Evolutionary conservation across 2,113 vertebrate genomes (phyloP).

Genomic region (Marmota flaviventris): DNA sequence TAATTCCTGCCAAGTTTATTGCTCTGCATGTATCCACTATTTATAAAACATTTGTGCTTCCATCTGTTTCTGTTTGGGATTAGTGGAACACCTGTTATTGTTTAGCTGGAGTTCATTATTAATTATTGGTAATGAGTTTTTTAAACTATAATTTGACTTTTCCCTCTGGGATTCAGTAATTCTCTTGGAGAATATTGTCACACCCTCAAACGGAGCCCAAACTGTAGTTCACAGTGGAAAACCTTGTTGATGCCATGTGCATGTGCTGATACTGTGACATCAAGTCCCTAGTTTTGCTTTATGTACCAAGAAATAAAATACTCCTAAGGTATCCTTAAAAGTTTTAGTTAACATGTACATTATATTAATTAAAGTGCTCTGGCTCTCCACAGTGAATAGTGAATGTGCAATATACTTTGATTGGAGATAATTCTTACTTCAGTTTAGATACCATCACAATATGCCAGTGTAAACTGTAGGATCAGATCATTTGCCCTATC

Average conservation of each 20-base stretch:
- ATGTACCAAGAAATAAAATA: neutral
- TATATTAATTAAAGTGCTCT: neutral
- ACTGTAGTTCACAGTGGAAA: neutral
- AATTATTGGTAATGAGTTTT: constrained; percentile 80
- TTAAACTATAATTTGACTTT: constrained; percentile 69
- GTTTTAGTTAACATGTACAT: neutral
- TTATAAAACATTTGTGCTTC: constrained; percentile 76
- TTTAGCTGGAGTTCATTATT: constrained; percentile 75
- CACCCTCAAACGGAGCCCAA: constrained; percentile 3
- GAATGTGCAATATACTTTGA: neutral
- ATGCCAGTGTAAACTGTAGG: too few relatives aligned
- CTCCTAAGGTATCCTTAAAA: neutral
- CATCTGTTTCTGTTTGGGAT: constrained; percentile 77
- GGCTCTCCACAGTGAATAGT: neutral
- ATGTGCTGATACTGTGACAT: neutral
- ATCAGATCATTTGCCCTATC: too few relatives aligned
- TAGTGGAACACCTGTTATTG: constrained; percentile 79
- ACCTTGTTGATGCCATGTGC: neutral
- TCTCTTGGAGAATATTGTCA: constrained; percentile 40
- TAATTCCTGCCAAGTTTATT: constrained; percentile 61
- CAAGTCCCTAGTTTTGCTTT: neutral
- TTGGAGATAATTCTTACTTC: neutral
- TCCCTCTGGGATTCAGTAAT: constrained; percentile 49
- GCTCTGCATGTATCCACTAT: constrained; percentile 63
- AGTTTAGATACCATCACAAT: too few relatives aligned